Evolutionary conservation across 2,797 vertebrate genomes (phyloP).

Genomic region (Tenualosa thibaudeaui): DNA sequence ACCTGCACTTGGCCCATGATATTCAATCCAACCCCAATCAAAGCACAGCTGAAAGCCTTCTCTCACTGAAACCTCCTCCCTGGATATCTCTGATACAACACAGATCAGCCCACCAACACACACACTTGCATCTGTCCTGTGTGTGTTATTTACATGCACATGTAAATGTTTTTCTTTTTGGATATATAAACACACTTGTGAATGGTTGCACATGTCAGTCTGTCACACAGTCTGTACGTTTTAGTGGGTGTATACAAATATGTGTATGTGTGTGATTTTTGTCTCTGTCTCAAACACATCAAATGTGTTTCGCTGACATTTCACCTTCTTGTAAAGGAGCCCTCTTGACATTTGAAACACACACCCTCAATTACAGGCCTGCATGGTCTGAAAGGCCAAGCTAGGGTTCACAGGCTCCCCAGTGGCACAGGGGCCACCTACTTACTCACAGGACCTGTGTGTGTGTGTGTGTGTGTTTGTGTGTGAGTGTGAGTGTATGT

Average conservation of each 20-base stretch:
- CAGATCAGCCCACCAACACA: not conserved
- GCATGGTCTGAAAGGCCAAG: not conserved
- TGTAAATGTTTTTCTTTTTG: no score
- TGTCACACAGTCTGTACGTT: not conserved
- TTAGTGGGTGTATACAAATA: not conserved
- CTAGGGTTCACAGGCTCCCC: not conserved
- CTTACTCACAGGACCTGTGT: not conserved
- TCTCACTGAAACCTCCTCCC: not conserved
- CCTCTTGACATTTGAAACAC: conserved; percentile 8
- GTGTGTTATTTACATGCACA: no score
- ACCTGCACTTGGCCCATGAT: conserved; percentile 25
- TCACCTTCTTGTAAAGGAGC: not conserved
- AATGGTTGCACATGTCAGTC: not conserved
- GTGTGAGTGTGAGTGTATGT: no score
- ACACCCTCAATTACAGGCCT: conserved; percentile 7
- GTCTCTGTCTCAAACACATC: not conserved
- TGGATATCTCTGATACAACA: not conserved
- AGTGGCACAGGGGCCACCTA: not conserved
- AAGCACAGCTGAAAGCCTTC: not conserved
- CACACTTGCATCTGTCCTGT: not conserved
- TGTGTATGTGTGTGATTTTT: not conserved
- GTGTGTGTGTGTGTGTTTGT: no score
- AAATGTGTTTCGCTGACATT: not conserved
- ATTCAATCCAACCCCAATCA: not conserved
- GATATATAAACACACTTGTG: not conserved